phyloP scores from a whole-genome alignment of 2,888 invertebrate genomes.

The Hyposoter dolosus region DNA sequence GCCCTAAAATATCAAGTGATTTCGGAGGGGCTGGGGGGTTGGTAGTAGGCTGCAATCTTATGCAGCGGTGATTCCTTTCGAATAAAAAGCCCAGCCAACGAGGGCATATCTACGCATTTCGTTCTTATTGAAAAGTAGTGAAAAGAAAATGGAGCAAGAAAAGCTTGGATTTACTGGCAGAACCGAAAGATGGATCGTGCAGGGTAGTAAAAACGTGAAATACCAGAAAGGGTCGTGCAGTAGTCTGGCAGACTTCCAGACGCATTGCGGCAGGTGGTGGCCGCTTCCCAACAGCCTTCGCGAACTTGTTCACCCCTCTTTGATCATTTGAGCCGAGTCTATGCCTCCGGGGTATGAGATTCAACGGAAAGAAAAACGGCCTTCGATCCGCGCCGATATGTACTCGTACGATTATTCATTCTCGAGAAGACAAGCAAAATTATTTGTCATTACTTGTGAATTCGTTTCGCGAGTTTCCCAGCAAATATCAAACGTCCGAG shows the following conservation, averaged over 20 bases:
- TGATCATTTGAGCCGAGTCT: slow-evolving; percentile 39
- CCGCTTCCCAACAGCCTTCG: slow-evolving; percentile 62
- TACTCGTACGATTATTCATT: slow-evolving; percentile 2
- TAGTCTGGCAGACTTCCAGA: slow-evolving; percentile 80
- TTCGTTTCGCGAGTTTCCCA: neutral
- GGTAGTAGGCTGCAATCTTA: slow-evolving; percentile 20
- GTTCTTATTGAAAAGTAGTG: too few species aligned
- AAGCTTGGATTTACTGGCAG: neutral
- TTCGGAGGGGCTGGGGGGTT: slow-evolving; percentile 6
- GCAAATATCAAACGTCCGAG: slow-evolving; percentile 2
- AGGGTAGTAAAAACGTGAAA: slow-evolving; percentile 15
- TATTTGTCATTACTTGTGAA: neutral
- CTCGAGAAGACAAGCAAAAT: neutral
- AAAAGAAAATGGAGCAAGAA: too few species aligned
- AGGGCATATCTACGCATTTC: too few species aligned
- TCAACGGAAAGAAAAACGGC: slow-evolving; percentile 2
- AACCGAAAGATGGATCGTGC: neutral
- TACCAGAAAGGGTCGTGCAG: slow-evolving; percentile 40
- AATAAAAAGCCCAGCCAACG: too few species aligned
- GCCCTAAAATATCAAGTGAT: slow-evolving; percentile 58
- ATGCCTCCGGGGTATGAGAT: slow-evolving; percentile 7
- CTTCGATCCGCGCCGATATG: neutral
- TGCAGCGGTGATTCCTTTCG: slow-evolving; percentile 5
- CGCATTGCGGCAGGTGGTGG: slow-evolving; percentile 80
- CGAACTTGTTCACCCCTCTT: slow-evolving; percentile 50